phyloP scores from a whole-genome alignment of 2,888 invertebrate species.

The Spodoptera picta region DNA sequence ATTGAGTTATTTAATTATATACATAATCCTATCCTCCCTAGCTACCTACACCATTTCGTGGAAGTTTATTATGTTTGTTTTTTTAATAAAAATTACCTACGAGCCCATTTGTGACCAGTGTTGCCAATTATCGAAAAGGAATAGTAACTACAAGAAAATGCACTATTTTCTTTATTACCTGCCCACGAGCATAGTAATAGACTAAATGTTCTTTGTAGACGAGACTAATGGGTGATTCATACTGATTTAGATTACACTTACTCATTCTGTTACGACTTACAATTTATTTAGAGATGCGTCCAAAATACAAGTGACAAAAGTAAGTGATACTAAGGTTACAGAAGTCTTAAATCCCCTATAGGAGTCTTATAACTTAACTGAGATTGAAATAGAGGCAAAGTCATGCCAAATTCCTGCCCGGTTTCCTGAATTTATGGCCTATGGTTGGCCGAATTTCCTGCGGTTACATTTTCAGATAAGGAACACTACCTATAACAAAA shows the following conservation, averaged over 20 bases:
- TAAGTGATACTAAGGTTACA: conserved; percentile 17
- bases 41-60: conserved; percentile 17
- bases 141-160: conserved; percentile 41
- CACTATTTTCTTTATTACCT: conserved; percentile 28
- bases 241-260: no score
- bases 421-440: conserved; percentile 26
- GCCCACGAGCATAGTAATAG: conserved; percentile 22
- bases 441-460: conserved; percentile 27
- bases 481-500: conserved; percentile 9
- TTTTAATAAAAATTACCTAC: conserved; percentile 11
- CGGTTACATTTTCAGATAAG: conserved; percentile 26
- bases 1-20: conserved; percentile 10
- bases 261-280: no score
- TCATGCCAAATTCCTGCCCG: conserved; percentile 41
- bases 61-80: conserved; percentile 18
- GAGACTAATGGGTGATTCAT: no score
- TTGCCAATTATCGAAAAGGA: conserved; percentile 63
- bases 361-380: conserved; percentile 12
- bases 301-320: neutral
- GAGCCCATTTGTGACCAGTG: conserved; percentile 46
- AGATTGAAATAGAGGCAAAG: conserved; percentile 23
- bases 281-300: neutral
- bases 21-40: neutral
- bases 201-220: conserved; percentile 37
- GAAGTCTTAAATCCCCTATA: conserved; percentile 24